Evolutionary conservation across 2,888 invertebrate species (phyloP), one percentile per base, ranked within the genome.

Genomic region (Orthonevra nobilis): DNA sequence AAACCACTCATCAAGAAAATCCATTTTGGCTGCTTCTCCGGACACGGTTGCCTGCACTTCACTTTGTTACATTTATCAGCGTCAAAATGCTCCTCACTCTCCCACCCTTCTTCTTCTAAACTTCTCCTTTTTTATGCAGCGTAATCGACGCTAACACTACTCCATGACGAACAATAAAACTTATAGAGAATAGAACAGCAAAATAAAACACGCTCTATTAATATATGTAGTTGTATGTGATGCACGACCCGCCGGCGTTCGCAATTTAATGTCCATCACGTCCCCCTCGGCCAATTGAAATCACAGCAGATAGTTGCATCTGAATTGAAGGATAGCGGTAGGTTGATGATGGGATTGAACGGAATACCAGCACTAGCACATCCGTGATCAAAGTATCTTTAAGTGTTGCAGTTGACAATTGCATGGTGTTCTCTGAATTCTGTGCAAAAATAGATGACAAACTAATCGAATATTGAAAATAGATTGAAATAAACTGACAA

Each of bases 1-100:
- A 84, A 87, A 87, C 87, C 87, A 87, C 83, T 87, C 87, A 82
- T 87, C 87, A 83, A 87, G 85, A 86, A 87, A 87, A 85, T 87
- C 87, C 86, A 87, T 81, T 73, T 68, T 73, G 69, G 60, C 64
- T 60, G 69, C 60, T 56, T 40, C 44, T 64, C 15, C 54, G 60
- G 64, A 60, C 60, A 66, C 48, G 50, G 56, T 68, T 69, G 26
- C 56, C 14, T 58, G 38, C 52, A 66, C 44, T 66, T 56, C 40
- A 52, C 70, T 70, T 28, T 61, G 56, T 77, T 70, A 63, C 72
- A 72, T 72, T 79, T 79, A 79, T 73, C 72, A 54, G 77, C 60
- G 66, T 60, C 72, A 66, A 79, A 58, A n/a, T 48, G 48, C 81
- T 10, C 17, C 26, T 34, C 15, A 23, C 23, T n/a, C n/a, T 3